phyloP scores from a whole-genome alignment of 2,113 vertebrate species.

The Microtus ochrogaster region DNA sequence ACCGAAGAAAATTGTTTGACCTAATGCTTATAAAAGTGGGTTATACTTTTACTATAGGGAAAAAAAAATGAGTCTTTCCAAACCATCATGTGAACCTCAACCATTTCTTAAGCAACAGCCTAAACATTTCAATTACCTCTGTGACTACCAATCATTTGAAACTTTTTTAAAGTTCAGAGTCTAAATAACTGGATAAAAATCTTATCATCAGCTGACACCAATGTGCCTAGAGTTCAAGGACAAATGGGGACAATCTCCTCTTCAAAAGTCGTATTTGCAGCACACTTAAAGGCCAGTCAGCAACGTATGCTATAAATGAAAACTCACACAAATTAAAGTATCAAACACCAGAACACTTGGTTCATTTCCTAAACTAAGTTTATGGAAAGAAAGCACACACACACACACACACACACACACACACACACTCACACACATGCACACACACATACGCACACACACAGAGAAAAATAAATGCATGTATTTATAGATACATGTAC shows the following conservation, averaged over 20 bases:
- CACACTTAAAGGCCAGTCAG: background rate
- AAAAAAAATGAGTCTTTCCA: conserved; percentile 35
- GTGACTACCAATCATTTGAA: conserved; percentile 29
- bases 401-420: background rate
- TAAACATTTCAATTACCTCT: background rate
- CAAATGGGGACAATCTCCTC: background rate
- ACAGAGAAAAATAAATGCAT: background rate
- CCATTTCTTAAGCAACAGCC: background rate
- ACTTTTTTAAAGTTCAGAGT: background rate
- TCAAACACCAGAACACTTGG: background rate
- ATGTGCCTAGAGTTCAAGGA: background rate
- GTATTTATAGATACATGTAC: no score
- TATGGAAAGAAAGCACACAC: background rate
- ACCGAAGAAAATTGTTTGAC: background rate
- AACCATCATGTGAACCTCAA: background rate
- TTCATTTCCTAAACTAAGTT: background rate
- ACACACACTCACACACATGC: background rate
- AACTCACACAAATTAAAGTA: background rate
- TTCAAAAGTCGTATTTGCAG: background rate
- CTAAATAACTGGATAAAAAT: background rate
- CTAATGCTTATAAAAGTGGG: conserved; percentile 39
- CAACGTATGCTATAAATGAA: background rate
- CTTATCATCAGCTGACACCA: background rate
- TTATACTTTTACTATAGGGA: background rate
- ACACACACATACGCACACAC: background rate